These are phyloP conservation scores for Acromyrmex charruanus DNA, from an alignment of 1,140 invertebrate species.

Conservation along the genomic window DNA sequence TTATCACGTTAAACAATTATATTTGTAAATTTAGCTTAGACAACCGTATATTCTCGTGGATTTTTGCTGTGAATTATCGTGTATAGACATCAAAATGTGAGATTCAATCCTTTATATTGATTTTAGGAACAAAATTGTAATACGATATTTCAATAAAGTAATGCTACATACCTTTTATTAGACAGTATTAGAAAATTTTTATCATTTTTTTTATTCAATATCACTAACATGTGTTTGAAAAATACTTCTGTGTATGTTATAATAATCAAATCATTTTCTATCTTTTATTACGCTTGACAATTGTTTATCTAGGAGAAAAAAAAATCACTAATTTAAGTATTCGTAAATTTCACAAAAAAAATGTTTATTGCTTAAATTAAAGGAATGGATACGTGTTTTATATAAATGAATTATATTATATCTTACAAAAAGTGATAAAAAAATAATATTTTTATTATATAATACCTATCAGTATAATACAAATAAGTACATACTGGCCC, in stretches of 20 bases:
- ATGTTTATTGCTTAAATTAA: slow-evolving; percentile 6
- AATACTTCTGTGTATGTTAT: not conserved
- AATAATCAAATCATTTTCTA: not conserved
- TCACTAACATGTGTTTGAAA: not conserved
- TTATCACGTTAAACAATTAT: slow-evolving; percentile 71
- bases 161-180: not conserved
- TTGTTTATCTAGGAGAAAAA: not conserved
- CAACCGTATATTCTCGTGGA: not conserved
- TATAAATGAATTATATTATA: not conserved
- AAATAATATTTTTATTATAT: slow-evolving; percentile 52
- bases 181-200: not conserved
- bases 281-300: not conserved
- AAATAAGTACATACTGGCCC: slow-evolving; percentile 75
- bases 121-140: not conserved
- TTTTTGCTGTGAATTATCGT: not conserved
- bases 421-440: slow-evolving; percentile 31
- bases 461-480: slow-evolving; percentile 57
- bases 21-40: slow-evolving; percentile 68
- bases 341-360: not conserved
- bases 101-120: not conserved
- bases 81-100: not conserved
- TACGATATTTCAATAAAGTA: not conserved
- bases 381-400: not conserved
- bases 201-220: not conserved
- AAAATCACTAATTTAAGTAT: not conserved